A percentile compares a stretch with the other conserved stretches of the same genome.
phyloP scores from a whole-genome alignment of 2,888 invertebrate genomes.

The Cyclophora punctaria region DNA sequence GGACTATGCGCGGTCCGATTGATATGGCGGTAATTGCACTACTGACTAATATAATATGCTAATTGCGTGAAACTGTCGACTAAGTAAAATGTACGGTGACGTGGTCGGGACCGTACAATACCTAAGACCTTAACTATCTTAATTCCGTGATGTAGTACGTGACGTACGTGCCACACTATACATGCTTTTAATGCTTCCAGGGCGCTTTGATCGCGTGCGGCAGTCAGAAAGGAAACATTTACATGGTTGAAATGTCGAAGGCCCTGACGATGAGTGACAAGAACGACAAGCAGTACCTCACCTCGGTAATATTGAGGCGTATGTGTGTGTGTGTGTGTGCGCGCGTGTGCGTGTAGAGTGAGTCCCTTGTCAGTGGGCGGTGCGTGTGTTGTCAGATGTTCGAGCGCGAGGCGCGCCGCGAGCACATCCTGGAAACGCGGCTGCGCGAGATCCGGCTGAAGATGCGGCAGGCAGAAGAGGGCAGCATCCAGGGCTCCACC shows the following conservation, averaged over 20 bases:
- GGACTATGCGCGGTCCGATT: not conserved
- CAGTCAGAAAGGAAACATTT: conserved; percentile 80
- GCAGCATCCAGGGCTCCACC: conserved; percentile 26
- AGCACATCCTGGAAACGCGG: conserved; percentile 92
- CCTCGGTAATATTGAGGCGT: conserved; percentile 64
- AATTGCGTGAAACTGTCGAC: too few relatives aligned
- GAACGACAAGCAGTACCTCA: conserved; percentile 82
- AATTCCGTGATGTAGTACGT: too few relatives aligned
- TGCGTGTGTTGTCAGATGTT: conserved; percentile 78
- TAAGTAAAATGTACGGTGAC: too few relatives aligned
- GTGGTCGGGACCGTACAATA: not conserved
- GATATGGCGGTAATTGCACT: too few relatives aligned
- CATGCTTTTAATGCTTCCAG: conserved; percentile 21
- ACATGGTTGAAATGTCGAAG: conserved; percentile 84
- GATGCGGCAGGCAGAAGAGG: conserved; percentile 48
- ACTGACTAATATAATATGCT: too few relatives aligned
- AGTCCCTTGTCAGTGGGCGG: not conserved
- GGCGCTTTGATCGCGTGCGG: conserved; percentile 83
- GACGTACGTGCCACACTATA: too few relatives aligned
- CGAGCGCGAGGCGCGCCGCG: conserved; percentile 89
- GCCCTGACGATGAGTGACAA: conserved; percentile 78
- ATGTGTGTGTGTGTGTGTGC: not conserved
- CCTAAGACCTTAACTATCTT: too few relatives aligned
- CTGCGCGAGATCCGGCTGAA: conserved; percentile 85
- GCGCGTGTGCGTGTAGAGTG: not conserved